A percentile compares a stretch with the other conserved stretches of the same genome.
Evolutionary conservation across 2,113 vertebrate genomes (phyloP).

Genomic region (Pollachius pollachius): DNA sequence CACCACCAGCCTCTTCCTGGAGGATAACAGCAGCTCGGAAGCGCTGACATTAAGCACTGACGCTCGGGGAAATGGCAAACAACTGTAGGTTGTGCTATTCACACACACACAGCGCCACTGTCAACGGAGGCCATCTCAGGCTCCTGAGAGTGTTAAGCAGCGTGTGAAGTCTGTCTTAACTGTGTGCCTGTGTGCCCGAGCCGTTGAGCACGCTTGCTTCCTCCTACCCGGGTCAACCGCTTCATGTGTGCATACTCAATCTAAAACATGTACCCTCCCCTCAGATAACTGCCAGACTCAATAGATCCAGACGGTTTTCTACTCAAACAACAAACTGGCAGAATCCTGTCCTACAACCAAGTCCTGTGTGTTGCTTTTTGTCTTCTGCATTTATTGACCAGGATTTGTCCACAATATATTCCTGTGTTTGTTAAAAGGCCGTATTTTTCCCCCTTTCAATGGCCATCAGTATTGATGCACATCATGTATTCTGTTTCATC

Average conservation of each 20-base stretch:
- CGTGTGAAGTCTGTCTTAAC: too few species aligned
- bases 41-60: neutral
- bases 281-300: neutral
- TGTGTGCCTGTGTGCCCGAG: too few species aligned
- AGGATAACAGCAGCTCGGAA: neutral
- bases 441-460: slow-evolving; percentile 6
- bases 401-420: slow-evolving; percentile 11
- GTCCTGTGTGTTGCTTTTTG: neutral
- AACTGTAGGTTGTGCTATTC: neutral
- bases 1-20: neutral
- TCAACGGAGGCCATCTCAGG: too few species aligned
- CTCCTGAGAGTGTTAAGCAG: too few species aligned
- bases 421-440: slow-evolving; percentile 15
- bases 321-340: slow-evolving; percentile 54
- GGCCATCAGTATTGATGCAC: slow-evolving; percentile 13
- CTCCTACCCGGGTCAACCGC: too few species aligned
- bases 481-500: slow-evolving; percentile 20
- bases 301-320: slow-evolving; percentile 36
- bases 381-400: slow-evolving; percentile 16
- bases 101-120: too few species aligned
- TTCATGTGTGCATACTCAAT: neutral
- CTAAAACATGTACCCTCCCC: neutral
- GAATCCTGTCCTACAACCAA: slow-evolving; percentile 5
- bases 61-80: neutral
- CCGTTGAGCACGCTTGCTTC: too few species aligned